Evolutionary conservation across 2,888 invertebrate genomes (phyloP), one percentile per base, ranked within the genome.

Genomic region (Ichneumoninae sp.): DNA sequence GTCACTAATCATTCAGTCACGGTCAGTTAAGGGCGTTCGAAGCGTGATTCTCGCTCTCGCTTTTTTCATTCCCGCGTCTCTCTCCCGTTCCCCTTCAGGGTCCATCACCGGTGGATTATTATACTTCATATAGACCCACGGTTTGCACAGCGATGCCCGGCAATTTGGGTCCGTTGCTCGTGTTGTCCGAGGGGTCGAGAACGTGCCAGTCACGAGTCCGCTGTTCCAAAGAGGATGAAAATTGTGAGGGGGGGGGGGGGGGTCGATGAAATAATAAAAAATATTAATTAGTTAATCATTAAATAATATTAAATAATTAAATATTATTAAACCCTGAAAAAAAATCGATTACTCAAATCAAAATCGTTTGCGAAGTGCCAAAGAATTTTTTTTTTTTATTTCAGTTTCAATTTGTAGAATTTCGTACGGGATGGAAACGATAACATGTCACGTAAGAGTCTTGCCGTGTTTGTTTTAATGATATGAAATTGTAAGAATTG

Each of bases 1-100:
- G 80, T 80, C 80, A 76, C 83, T 75, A 80, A 79, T 83, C 75
- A 79, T 44, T 83, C 69, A 44, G 79, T 83, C 74, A 83, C 30
- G 82, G 79, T 65, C 83, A 79, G 83, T 83, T 83, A 71, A 75
- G 75, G 70, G 79, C 50, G 70, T 83, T 83, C 36, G 70, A 75
- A 70, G 69, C 75, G 72, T 78, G 78, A 78, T 80, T 79, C 79
- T 74, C n/a, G 69, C 8, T 54, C 47, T 75, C 70, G 8, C 13
- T 74, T 36, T 62, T 80, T 54, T 54, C 19, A 30, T 60, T 26
- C n/a, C 72, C 40, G 47, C 16, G 26, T 13, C 36, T 68, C 36
- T 60, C 26, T 62, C 22, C 6, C 33, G 36, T 75, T 10, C 52
- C 79, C 36, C 13, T 65, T 65, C 74, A n/a, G 54, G 66, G 26